Conservation (phyloP, 1,140 invertebrate genomes). For the Tenebrio molitor region DNA sequence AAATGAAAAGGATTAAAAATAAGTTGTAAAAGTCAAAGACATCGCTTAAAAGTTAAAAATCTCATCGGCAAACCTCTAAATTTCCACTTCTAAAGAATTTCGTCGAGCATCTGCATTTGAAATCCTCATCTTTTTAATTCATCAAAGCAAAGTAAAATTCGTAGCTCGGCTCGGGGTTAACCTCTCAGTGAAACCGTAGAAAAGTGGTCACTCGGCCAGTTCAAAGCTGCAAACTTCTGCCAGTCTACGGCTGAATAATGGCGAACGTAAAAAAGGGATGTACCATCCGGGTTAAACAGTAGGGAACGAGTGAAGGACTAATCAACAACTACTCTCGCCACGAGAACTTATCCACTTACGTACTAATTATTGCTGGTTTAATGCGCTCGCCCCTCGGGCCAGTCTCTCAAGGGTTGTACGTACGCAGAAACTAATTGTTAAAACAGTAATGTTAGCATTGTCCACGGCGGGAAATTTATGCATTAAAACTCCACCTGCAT, state of each 20-base stretch:
- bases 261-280: constrained; percentile 11
- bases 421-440: constrained; percentile 37
- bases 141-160: constrained; percentile 41
- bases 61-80: constrained; percentile 37
- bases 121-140: constrained; percentile 39
- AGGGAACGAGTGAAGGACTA: constrained; percentile 32
- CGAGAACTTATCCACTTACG: constrained; percentile 47
- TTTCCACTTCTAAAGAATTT: constrained; percentile 36
- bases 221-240: constrained; percentile 29
- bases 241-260: constrained; percentile 12
- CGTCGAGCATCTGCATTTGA: constrained; percentile 24
- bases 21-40: constrained; percentile 35
- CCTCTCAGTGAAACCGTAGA: neutral
- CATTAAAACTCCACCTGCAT: constrained; percentile 33
- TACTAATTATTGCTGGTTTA: constrained; percentile 45
- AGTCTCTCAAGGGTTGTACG: constrained; percentile 6
- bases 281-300: constrained; percentile 10
- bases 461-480: constrained; percentile 36
- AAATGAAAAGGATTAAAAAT: constrained; percentile 14
- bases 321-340: constrained; percentile 43
- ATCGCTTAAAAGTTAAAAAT: constrained; percentile 33
- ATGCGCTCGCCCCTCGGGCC: constrained; percentile 24
- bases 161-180: constrained; percentile 13
- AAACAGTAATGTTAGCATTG: constrained; percentile 37
- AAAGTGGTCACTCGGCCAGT: constrained; percentile 41